Base-by-base conservation (phyloP, 2,888 invertebrate species). In the Pherbina coryleti region DNA sequence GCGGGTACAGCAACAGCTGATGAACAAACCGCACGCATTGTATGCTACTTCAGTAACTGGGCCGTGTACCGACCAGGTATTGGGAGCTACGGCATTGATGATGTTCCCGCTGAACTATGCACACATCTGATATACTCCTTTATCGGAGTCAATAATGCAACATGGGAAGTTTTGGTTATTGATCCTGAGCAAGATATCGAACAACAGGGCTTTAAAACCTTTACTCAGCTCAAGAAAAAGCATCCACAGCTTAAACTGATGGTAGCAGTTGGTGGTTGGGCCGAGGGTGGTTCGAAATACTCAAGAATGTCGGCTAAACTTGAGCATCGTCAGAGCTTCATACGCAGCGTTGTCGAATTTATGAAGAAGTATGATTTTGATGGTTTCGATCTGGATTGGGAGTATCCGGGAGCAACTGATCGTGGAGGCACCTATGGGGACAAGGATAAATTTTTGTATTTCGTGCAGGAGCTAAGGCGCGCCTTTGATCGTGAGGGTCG, bases 231-330 rank as follows among this genome's bases (percentile, higher is more conserved):
- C 22, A 93, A 93, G 78, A 90, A 92, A 37, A 92, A 92, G 51
- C 92, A 94, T 87, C 96, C 96, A 0, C 88, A 92, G 37, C 91
- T 96, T 8, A 96, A 96, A 89, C 92, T 95, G 62, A 92, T 93
- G 90, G 92, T 97, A 1, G 97, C 97, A 0, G 94, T 97, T 0
- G 97, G 97, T 0, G 97, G 97, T 0, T 97, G 97, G 97, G 97
- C 94, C 0, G 97, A 97, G 86, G 97, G 97, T 17, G 97, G 97
- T 25, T 91, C 93, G 81, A 97, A 97, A 87, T 97, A 97, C 89
- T 97, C 97, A 0, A 91, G 92, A 71, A 93, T 97, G 93, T 96
- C 95, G 0, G 92, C 93, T 0, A 91, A 93, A 66, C 94, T 94
- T 84, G 91, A 92, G 73, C 91, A 93, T 25, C 91, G 97, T 72